These are phyloP conservation scores for Lindbergichthys nudifrons DNA, from an alignment of 2,797 vertebrate genomes.

Conservation along the genomic window DNA sequence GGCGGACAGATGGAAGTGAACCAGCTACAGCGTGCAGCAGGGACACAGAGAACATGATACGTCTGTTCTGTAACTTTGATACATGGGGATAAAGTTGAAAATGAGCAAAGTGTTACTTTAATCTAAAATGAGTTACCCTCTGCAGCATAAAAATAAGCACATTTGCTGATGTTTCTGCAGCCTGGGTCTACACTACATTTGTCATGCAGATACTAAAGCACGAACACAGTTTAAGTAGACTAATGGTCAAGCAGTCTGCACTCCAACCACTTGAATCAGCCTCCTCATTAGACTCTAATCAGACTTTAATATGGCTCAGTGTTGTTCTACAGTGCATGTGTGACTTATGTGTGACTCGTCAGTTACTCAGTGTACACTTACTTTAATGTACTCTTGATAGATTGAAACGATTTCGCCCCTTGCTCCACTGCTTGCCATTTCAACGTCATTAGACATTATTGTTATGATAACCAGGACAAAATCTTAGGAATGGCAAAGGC, in stretches of 20 bases:
- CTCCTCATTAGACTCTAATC: slow-evolving; percentile 71
- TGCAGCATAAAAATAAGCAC: slow-evolving; percentile 35
- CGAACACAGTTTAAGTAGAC: slow-evolving; percentile 2
- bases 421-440: slow-evolving; percentile 57
- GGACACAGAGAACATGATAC: slow-evolving; percentile 28
- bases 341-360: slow-evolving; percentile 66
- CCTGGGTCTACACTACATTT: slow-evolving; percentile 34
- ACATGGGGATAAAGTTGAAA: slow-evolving; percentile 50
- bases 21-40: slow-evolving; percentile 36
- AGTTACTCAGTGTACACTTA: slow-evolving; percentile 67
- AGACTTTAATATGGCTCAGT: slow-evolving; percentile 69
- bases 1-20: slow-evolving; percentile 24
- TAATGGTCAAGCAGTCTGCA: slow-evolving; percentile 43
- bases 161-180: slow-evolving; percentile 48
- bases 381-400: slow-evolving; percentile 77
- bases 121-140: slow-evolving; percentile 52
- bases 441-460: slow-evolving; percentile 69
- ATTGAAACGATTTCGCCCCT: slow-evolving; percentile 59
- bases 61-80: slow-evolving; percentile 39
- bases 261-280: slow-evolving; percentile 37
- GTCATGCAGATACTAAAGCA: slow-evolving; percentile 37
- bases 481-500: slow-evolving; percentile 70
- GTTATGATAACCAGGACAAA: slow-evolving; percentile 77
- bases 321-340: slow-evolving; percentile 68
- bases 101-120: slow-evolving; percentile 52